Conservation (phyloP, 2,797 vertebrate genomes). For the Geotrypetes seraphini region DNA sequence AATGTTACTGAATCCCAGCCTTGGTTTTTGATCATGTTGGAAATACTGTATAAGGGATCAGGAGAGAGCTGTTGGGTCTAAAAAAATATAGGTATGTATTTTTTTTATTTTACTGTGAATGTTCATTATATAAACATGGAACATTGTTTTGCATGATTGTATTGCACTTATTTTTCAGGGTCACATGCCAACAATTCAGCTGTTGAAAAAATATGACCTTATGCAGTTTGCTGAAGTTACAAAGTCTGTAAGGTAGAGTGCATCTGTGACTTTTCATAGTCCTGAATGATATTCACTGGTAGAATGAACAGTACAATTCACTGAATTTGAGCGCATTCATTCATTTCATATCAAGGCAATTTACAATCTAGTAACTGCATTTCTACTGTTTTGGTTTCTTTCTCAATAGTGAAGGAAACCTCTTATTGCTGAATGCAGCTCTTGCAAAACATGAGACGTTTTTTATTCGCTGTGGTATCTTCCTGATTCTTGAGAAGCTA, state of each 20-base stretch:
- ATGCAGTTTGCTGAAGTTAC: constrained; percentile 92
- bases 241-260: constrained; percentile 75
- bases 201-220: constrained; percentile 87
- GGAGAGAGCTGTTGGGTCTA: no score
- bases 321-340: no score
- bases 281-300: no score
- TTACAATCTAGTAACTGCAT: no score
- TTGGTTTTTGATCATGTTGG: no score
- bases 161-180: constrained; percentile 71
- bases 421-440: constrained; percentile 82
- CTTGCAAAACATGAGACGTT: constrained; percentile 85
- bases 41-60: no score
- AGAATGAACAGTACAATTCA: no score
- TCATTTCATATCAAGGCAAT: no score
- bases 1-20: no score
- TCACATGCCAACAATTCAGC: constrained; percentile 88
- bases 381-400: constrained; percentile 3
- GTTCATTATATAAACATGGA: constrained; percentile 3
- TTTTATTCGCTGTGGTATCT: constrained; percentile 95
- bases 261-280: background rate
- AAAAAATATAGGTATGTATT: background rate
- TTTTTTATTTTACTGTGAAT: background rate
- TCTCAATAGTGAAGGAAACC: constrained; percentile 77
- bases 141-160: no score
- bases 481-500: constrained; percentile 93